These are phyloP conservation scores for Alcedo quadribrachys DNA, from an alignment of 2,797 vertebrate species.

Conservation along the genomic window DNA sequence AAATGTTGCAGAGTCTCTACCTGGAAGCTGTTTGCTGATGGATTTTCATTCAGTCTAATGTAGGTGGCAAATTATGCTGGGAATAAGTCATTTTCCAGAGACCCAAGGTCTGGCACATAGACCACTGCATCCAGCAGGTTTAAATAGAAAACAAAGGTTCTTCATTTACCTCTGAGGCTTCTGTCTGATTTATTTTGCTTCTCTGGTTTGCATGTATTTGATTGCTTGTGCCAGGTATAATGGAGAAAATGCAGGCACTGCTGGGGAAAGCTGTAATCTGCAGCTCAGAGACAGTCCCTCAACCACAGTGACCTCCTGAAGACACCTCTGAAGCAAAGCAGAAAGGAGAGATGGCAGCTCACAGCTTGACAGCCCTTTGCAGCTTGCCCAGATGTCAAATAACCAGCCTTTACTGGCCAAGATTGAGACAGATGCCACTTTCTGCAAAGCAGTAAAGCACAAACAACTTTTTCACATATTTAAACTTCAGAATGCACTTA, in stretches of 20 bases:
- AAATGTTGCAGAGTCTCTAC: constrained; percentile 37
- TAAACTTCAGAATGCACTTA: not conserved
- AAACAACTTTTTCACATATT: not conserved
- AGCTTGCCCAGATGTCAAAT: not conserved
- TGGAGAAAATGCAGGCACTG: constrained; percentile 40
- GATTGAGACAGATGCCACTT: not conserved
- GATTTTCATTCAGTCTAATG: constrained; percentile 60
- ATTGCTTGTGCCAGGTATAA: constrained; percentile 66
- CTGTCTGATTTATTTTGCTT: constrained; percentile 45
- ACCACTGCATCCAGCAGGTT: constrained; percentile 32
- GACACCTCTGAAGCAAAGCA: not conserved
- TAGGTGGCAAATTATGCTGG: constrained; percentile 44
- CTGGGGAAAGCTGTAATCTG: constrained; percentile 20
- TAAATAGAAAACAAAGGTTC: constrained; percentile 70
- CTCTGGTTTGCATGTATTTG: constrained; percentile 62
- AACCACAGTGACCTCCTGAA: not conserved
- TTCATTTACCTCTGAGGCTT: constrained; percentile 70
- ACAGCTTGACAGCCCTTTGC: not conserved
- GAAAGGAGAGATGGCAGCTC: not conserved
- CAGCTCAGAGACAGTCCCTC: not conserved
- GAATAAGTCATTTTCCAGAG: constrained; percentile 51
- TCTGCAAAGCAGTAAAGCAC: not conserved
- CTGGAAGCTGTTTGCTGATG: constrained; percentile 45
- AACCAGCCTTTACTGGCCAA: not conserved
- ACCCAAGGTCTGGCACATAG: constrained; percentile 46